phyloP scores from a whole-genome alignment of 2,797 vertebrate genomes.

The Gymnothorax reevesii region DNA sequence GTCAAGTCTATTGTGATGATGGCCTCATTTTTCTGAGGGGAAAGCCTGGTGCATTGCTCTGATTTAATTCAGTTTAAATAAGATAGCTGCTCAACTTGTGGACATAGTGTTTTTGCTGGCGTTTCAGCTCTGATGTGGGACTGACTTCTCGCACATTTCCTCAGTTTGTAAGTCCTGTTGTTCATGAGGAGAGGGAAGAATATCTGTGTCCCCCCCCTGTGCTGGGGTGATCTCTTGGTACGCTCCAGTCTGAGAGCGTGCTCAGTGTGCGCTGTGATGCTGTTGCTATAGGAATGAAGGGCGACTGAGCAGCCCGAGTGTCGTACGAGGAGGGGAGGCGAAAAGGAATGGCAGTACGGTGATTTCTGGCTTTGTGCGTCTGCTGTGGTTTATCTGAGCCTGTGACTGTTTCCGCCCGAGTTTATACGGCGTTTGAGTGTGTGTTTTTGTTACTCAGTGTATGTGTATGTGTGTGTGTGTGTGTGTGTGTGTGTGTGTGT shows the following conservation, averaged over 20 bases:
- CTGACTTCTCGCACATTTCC: neutral
- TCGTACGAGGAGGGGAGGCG: slow-evolving; percentile 31
- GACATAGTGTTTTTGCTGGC: neutral
- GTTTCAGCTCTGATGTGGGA: neutral
- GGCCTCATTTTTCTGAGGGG: neutral
- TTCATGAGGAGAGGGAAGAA: neutral
- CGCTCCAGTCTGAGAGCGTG: slow-evolving; percentile 44
- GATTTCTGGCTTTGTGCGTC: slow-evolving; percentile 13
- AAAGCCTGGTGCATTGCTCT: neutral
- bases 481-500: neutral
- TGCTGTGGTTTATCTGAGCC: neutral
- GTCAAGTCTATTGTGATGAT: neutral
- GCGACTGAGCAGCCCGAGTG: slow-evolving; percentile 33
- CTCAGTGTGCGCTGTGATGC: slow-evolving; percentile 47
- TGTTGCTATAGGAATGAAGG: slow-evolving; percentile 51
- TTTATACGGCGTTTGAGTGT: neutral
- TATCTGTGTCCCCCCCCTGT: slow-evolving; percentile 13
- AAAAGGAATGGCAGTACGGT: slow-evolving; percentile 19
- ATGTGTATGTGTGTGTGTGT: neutral
- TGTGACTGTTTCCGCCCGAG: neutral
- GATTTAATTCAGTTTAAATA: neutral
- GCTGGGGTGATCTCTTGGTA: slow-evolving; percentile 42
- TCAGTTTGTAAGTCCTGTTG: neutral
- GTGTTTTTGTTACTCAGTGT: slow-evolving; percentile 21
- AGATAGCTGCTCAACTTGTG: neutral